Base-by-base conservation (phyloP, 2,797 vertebrate genomes). In the Poecilia picta region DNA sequence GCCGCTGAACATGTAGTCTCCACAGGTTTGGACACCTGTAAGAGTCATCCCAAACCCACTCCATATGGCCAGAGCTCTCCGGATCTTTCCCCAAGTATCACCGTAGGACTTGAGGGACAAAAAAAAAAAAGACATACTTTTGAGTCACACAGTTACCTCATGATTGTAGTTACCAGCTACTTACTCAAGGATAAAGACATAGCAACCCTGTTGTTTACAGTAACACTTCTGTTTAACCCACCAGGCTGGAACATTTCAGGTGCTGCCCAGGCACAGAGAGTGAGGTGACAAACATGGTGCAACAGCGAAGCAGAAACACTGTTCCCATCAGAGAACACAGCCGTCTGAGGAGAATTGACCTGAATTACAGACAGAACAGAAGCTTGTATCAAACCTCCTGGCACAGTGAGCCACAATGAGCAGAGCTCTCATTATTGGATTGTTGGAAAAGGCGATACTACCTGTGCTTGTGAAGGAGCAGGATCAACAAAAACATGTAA, bases 1-100 rank as follows among this genome's bases (percentile, higher is more conserved):
- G 66, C 98, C 98, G 73, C 98, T 99, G 95, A 99, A 99, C 98
- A 99, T 99, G 85, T 99, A 99, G 92, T 99, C 98, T 83, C 98
- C 98, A 90, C 98, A 99, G 0, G 98, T 99, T 77, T 99, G 97
- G 59, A 99, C 98, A 2, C 98, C 98, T 2, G 97, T 98, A 80
- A 99, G 94, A 31, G 98, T 98, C 98, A 99, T 99, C 77, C 98
- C 98, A 89, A 98, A 97, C 62, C 98, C 97, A 81, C 96, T 98
- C 98, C 98, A 99, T 88, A 99, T 99, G 47, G 97, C 96, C 82
- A 99, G 93, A 0, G 97, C 98, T 85, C 97, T 95, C 88, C 95
- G 96, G 18, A 98, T 93, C 92, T 98, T 99, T 76, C 96, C 96
- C 97, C 97, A 97, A 28, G 96, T 92, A 41, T 95, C 97, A 75